phyloP scores from a whole-genome alignment of 1,140 invertebrate genomes.

The Archivesica marissinica region DNA sequence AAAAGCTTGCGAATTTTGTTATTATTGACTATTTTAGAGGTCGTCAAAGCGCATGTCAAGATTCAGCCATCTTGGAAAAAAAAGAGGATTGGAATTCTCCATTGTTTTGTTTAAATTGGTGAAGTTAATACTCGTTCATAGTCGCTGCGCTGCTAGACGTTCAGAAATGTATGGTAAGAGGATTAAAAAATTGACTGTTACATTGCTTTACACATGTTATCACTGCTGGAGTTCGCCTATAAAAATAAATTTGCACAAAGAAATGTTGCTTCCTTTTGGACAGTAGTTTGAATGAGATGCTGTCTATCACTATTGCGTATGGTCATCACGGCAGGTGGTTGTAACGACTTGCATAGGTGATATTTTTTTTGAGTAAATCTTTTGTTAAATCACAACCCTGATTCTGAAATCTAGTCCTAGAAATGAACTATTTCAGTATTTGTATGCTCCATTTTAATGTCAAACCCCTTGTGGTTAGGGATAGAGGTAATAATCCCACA shows the following conservation, averaged over 20 bases:
- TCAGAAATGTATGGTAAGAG: slow-evolving; percentile 14
- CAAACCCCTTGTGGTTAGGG: too few species aligned
- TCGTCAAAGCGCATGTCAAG: slow-evolving; percentile 67
- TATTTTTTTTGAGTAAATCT: too few species aligned
- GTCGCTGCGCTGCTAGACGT: not conserved
- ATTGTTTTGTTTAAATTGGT: slow-evolving; percentile 46
- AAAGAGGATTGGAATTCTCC: slow-evolving; percentile 48
- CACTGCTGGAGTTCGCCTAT: not conserved
- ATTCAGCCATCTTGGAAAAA: slow-evolving; percentile 67
- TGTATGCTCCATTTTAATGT: too few species aligned
- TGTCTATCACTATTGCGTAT: too few species aligned
- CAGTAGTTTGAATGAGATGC: too few species aligned
- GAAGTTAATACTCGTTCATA: not conserved
- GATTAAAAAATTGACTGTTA: not conserved
- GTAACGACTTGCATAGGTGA: too few species aligned
- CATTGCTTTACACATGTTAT: not conserved
- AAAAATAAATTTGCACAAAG: slow-evolving; percentile 12
- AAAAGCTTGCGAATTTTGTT: not conserved
- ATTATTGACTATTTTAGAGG: slow-evolving; percentile 37
- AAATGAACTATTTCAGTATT: too few species aligned
- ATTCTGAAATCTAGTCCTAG: too few species aligned
- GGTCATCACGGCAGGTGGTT: too few species aligned
- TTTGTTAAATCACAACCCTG: too few species aligned
- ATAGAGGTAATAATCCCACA: too few species aligned
- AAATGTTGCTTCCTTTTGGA: too few species aligned